Evolutionary conservation across 2,113 vertebrate species (phyloP).

Genomic region (Entomyzon cyanotis): DNA sequence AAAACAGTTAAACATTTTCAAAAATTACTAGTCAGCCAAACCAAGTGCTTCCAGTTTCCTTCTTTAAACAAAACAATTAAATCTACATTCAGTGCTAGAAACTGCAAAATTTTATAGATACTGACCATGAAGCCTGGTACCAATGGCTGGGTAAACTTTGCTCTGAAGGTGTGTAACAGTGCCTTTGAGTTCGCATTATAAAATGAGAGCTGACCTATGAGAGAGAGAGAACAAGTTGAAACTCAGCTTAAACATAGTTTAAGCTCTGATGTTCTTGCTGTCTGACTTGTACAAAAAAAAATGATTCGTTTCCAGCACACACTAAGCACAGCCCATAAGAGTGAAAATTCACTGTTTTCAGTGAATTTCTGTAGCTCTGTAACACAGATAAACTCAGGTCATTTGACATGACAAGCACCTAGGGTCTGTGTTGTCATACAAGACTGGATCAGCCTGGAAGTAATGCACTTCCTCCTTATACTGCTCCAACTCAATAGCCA

Average conservation of each 20-base stretch:
- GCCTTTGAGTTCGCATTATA: conserved; percentile 86
- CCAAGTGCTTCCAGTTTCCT: background rate
- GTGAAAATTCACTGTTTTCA: background rate
- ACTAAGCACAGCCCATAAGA: background rate
- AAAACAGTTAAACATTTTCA: background rate
- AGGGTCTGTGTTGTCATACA: background rate
- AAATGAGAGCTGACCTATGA: conserved; percentile 88
- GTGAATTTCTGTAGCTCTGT: background rate
- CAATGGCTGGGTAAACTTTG: conserved; percentile 89
- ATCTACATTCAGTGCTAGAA: background rate
- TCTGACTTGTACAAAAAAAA: background rate
- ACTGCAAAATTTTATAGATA: conserved; percentile 12
- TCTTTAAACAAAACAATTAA: background rate
- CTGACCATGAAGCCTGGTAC: conserved; percentile 92
- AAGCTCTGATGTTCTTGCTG: background rate
- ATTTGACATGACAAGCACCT: background rate
- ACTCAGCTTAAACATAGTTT: background rate
- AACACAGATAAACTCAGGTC: background rate
- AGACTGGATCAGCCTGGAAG: background rate
- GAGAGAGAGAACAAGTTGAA: conserved; percentile 19
- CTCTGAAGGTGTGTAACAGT: conserved; percentile 88
- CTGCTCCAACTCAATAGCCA: background rate
- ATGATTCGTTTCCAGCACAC: background rate
- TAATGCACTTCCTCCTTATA: background rate
- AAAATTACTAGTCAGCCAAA: background rate